Base-by-base conservation (phyloP, 35 echinoderm and acorn worm genomes). In the Nesometra sesokonis region DNA sequence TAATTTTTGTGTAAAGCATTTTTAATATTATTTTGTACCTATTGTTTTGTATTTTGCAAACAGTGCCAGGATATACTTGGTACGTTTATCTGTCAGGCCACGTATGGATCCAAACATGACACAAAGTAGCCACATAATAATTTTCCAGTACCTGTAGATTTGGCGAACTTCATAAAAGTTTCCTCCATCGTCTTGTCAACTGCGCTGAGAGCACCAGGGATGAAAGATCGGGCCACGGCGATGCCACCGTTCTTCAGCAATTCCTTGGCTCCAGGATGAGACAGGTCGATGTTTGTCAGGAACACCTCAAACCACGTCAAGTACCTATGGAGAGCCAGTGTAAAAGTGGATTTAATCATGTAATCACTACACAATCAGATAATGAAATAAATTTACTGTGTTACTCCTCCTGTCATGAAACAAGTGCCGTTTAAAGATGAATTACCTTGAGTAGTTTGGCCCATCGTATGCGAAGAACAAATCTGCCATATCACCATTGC, bases 181-280 rank as follows among this genome's bases (percentile, higher is more conserved):
- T 89, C 88, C 82, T 89, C 88, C 81, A 84, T 89, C 3, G 88
- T 84, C 76, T 84, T 89, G 82, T 90, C 84, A 13, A 94, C 93
- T 7, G 80, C 81, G 78, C 67, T 36, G 0, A 87, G 79, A 9
- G 90, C 38, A 47, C 85, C 90, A 36, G 85, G 79, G 11, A 86
- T 86, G 78, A 90, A 36, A 80, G 89, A 90, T 19, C 89, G 33
- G 9, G 89, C 89, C 27, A 90, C 89, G 2, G 52, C 67, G n/a
- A 90, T 85, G 82, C 17, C 88, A 32, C 88, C 88, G 9, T 21
- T 79, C 23, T 78, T 77, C 15, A 90, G 5, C 29, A 90, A 30
- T 17, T 90, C 83, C 35, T 32, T 85, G 57, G 88, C 88, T 11
- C 82, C 88, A 43, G 88, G 88, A 79, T 90, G 88, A 79, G 82